Conservation (phyloP, 1,140 invertebrate species). For the Euura saliciscinereae region DNA sequence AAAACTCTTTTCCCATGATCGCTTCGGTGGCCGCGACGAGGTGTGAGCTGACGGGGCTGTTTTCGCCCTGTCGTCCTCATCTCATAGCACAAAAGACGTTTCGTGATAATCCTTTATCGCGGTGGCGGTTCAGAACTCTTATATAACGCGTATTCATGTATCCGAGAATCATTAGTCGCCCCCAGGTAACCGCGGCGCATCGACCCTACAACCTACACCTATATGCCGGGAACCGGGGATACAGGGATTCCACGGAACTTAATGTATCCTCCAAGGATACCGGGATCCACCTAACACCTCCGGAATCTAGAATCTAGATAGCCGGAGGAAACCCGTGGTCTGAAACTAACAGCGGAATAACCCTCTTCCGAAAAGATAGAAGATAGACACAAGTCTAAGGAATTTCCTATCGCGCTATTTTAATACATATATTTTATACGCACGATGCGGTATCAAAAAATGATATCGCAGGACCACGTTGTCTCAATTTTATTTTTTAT, state of each 20-base stretch:
- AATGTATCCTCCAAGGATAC: no score
- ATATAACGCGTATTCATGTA: conserved; percentile 45
- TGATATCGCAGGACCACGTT: no score
- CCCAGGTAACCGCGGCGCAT: neutral
- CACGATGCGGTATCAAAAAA: no score
- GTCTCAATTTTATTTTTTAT: no score
- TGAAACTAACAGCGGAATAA: no score
- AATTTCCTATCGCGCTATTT: no score
- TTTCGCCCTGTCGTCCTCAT: conserved; percentile 9
- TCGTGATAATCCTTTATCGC: conserved; percentile 41
- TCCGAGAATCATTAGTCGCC: conserved; percentile 37
- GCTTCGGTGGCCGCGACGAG: neutral
- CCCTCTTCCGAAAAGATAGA: no score
- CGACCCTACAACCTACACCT: neutral
- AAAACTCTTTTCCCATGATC: neutral
- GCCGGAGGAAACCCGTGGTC: no score
- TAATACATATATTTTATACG: no score
- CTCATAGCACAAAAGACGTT: conserved; percentile 21
- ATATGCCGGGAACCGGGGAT: neutral
- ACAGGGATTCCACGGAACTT: no score
- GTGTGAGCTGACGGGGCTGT: conserved; percentile 7
- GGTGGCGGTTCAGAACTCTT: conserved; percentile 27
- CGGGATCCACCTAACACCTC: neutral
- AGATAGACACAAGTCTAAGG: no score
- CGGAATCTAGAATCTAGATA: neutral